Evolutionary conservation across 2,888 invertebrate species (phyloP).

Genomic region (Eudasyphora cyanicolor): DNA sequence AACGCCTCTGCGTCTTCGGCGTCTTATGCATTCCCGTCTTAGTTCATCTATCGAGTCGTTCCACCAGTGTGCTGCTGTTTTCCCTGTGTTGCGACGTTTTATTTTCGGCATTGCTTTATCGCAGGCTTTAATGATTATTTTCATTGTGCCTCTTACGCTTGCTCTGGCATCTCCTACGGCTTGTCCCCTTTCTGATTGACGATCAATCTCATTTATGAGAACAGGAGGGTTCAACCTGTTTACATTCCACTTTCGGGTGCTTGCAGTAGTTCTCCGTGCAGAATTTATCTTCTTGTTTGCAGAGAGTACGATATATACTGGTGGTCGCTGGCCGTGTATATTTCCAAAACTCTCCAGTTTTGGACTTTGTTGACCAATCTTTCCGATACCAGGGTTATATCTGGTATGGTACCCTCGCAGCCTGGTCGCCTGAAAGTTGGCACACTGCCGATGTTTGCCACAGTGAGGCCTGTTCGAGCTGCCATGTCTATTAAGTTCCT

Average conservation of each 20-base stretch:
- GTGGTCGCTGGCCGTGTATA: too few species aligned
- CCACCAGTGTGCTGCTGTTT: too few species aligned
- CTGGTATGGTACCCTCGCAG: too few species aligned
- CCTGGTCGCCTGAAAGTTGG: too few species aligned
- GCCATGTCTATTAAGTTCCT: too few species aligned
- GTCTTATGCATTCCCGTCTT: too few species aligned
- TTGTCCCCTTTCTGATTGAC: not conserved
- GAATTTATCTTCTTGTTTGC: not conserved
- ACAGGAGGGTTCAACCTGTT: not conserved
- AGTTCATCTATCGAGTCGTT: not conserved
- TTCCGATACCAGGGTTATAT: too few species aligned
- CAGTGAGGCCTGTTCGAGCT: too few species aligned
- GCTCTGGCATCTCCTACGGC: not conserved
- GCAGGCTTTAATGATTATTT: not conserved
- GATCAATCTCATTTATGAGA: not conserved
- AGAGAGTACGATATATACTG: slow-evolving; percentile 22
- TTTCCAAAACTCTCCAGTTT: slow-evolving; percentile 48
- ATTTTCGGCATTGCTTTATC: not conserved
- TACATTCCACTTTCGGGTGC: slow-evolving; percentile 20
- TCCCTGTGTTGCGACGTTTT: not conserved
- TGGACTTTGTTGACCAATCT: not conserved
- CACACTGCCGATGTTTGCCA: too few species aligned
- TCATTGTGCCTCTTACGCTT: not conserved
- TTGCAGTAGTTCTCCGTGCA: not conserved
- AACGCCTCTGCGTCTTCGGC: too few species aligned